Evolutionary conservation across 2,797 vertebrate species (phyloP), one percentile per base, ranked within the genome.

Genomic region (Eurystomus glaucurus): DNA sequence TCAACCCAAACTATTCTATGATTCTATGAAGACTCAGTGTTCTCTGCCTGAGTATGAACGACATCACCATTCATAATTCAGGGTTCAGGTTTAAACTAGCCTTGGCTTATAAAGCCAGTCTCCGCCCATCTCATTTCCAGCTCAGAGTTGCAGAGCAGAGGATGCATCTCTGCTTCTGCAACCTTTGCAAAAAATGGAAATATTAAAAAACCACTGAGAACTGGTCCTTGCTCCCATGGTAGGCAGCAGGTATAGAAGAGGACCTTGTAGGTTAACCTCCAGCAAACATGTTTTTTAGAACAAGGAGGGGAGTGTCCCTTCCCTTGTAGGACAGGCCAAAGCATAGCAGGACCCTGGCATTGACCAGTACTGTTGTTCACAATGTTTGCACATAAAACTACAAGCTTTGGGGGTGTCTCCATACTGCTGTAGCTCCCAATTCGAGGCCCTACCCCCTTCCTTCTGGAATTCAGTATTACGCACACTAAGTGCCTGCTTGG

Each of bases 41-140:
- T 82, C 39, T 66, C 16, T 62, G 28, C 26, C 72, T 69, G 29
- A 1, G 4, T 72, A 8, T 48, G 80, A 81, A 50, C 21, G 72
- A 4, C 0, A 0, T 75, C 2, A 0, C 29, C 12, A 2, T 62
- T 84, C 9, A 6, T 72, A 65, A 60, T 35, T 52, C 45, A 72
- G 33, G 64, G 37, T 7, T 64, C 55, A 57, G 18, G 18, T 69
- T 91, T 95, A 94, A 91, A 35, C 29, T n/a, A 37, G 33, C 28
- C 25, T 69, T 85, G 28, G 22, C 29, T 72, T 96, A 58, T 43
- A 82, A 69, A 85, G 11, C 41, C 61, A 54, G 23, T 61, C 70
- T 78, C n/a, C 8, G 20, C 20, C 28, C 11, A 16, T 66, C 37
- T 58, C 66, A 31, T 84, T 93, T 86, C 41, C 41, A 62, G 22